These are phyloP conservation scores for Bursaphelenchus mucronatus DNA, from an alignment of 1,140 invertebrate species.

Conservation along the genomic window DNA sequence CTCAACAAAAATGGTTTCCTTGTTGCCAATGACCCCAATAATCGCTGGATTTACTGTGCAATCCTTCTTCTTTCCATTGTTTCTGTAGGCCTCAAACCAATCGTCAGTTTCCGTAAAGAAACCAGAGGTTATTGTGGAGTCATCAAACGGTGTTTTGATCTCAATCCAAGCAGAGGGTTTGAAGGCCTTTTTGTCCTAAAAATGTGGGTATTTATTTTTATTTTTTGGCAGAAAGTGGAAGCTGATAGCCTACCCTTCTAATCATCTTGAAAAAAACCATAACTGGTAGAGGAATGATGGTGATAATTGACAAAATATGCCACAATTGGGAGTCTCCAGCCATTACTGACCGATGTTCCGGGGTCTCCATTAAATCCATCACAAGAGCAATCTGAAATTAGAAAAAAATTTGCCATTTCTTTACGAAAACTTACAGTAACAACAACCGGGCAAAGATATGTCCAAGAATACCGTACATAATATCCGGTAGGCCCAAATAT, in stretches of 20 bases:
- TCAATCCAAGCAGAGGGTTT: slow-evolving; percentile 15
- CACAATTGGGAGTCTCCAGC: slow-evolving; percentile 19
- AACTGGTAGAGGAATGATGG: slow-evolving; percentile 18
- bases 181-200: slow-evolving; percentile 24
- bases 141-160: slow-evolving; percentile 20
- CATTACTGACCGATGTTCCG: slow-evolving; percentile 16
- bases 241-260: slow-evolving; percentile 12
- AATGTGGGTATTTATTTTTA: not conserved
- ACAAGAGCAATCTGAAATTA: slow-evolving; percentile 22
- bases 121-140: slow-evolving; percentile 9
- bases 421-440: not conserved
- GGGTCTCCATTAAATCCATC: slow-evolving; percentile 16
- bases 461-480: slow-evolving; percentile 19
- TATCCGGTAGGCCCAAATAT: slow-evolving; percentile 22
- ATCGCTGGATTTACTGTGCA: too few relatives aligned
- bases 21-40: too few relatives aligned
- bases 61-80: too few relatives aligned
- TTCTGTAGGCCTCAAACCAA: too few relatives aligned
- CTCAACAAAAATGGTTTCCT: too few relatives aligned
- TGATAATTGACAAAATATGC: slow-evolving; percentile 19
- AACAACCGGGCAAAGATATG: slow-evolving; percentile 5
- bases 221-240: not conserved
- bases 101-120: not conserved
- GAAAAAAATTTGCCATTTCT: not conserved
- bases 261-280: slow-evolving; percentile 17